Evolutionary conservation across 2,113 vertebrate genomes (phyloP).

Genomic region (Rhabdomys dilectus): DNA sequence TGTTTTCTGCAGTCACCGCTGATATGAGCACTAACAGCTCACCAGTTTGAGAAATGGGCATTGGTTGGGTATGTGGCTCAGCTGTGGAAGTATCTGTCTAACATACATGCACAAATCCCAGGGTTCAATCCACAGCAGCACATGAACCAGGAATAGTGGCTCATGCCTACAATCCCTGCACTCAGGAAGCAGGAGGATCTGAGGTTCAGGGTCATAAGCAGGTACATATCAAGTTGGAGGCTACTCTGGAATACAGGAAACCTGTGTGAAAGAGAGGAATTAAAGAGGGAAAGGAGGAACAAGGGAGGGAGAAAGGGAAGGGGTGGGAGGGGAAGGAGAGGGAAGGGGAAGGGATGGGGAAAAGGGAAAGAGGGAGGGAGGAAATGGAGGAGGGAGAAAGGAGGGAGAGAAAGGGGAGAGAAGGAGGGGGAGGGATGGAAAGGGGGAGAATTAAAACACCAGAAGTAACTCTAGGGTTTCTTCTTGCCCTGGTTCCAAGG

Average conservation of each 20-base stretch:
- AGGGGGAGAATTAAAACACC: neutral
- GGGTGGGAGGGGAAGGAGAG: no score
- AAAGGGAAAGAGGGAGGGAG: fast-evolving
- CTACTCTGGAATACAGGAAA: no score
- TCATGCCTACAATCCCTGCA: no score
- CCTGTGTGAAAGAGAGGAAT: no score
- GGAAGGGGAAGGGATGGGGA: fast-evolving
- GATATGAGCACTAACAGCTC: neutral
- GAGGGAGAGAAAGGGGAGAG: no score
- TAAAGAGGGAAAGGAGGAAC: neutral
- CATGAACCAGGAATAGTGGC: neutral
- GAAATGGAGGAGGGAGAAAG: fast-evolving
- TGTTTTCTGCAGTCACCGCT: neutral
- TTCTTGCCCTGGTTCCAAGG: neutral
- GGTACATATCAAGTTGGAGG: neutral
- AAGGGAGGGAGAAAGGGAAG: neutral
- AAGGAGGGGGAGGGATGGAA: fast-evolving
- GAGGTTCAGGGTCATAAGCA: neutral
- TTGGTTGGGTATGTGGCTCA: neutral
- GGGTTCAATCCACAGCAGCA: neutral
- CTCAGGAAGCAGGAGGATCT: neutral
- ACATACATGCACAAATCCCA: no score
- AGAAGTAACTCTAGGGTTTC: neutral
- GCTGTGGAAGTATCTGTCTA: neutral
- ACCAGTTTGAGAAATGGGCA: neutral